Conservation (phyloP, 2,113 vertebrate genomes). For the Poeciliopsis occidentalis region DNA sequence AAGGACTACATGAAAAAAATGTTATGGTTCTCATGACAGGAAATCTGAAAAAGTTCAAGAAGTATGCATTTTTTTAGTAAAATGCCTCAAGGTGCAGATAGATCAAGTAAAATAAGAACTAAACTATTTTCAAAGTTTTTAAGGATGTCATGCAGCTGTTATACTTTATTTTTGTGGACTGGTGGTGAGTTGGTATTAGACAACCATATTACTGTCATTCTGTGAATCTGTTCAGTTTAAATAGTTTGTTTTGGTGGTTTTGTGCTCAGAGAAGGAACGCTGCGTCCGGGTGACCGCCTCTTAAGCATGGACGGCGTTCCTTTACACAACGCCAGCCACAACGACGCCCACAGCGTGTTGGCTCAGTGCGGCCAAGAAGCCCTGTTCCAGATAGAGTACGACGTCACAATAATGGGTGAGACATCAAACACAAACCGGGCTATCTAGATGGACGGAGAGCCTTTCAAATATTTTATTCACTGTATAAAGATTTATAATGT, state of each 20-base stretch:
- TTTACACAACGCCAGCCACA: constrained; percentile 87
- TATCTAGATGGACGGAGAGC: no score
- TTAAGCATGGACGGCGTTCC: constrained; percentile 91
- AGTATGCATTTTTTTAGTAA: no score
- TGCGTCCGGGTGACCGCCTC: constrained; percentile 91
- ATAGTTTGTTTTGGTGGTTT: background rate
- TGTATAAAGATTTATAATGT: no score
- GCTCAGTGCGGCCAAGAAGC: constrained; percentile 92
- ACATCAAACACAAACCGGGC: background rate
- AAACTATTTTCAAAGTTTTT: no score
- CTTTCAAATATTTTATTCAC: no score
- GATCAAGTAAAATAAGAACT: no score
- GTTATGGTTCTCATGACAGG: background rate
- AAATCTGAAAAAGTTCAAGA: constrained; percentile 1
- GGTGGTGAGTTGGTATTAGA: background rate
- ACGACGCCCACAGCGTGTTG: constrained; percentile 86
- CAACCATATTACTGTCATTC: no score
- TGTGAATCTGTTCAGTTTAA: background rate
- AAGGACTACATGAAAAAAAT: background rate
- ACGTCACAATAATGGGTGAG: constrained; percentile 94
- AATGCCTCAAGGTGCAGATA: no score
- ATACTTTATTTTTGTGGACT: no score
- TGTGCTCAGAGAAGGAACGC: constrained; percentile 87
- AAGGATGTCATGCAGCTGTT: no score
- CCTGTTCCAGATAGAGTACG: constrained; percentile 94